phyloP scores from a whole-genome alignment of 37 sponge, comb jelly and placozoan genomes.

The Petrosia ficiformis region DNA sequence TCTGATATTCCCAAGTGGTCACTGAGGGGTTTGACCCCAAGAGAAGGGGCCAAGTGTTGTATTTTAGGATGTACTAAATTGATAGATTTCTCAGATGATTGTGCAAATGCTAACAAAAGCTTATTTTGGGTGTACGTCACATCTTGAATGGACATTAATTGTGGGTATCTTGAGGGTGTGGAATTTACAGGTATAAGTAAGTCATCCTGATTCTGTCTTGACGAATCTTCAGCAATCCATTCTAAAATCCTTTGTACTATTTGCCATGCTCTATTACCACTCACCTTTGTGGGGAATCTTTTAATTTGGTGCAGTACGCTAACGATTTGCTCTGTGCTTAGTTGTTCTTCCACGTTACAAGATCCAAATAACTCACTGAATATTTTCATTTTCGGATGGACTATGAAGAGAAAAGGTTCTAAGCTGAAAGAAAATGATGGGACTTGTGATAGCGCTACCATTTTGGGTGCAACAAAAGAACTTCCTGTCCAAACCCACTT shows the following conservation, averaged over 20 bases:
- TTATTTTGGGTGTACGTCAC: conserved; percentile 50
- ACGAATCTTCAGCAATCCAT: conserved; percentile 45
- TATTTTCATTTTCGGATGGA: conserved; percentile 26
- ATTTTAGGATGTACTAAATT: conserved; percentile 30
- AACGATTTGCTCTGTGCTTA: conserved; percentile 17
- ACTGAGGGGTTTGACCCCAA: conserved; percentile 36
- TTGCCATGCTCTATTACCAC: conserved; percentile 23
- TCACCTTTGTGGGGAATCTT: neutral
- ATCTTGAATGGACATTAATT: conserved; percentile 4
- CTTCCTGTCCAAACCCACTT: conserved; percentile 17
- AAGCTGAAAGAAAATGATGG: conserved; percentile 15
- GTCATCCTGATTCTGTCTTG: neutral
- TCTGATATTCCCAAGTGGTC: conserved; percentile 43
- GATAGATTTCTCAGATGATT: neutral
- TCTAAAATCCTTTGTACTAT: conserved; percentile 42
- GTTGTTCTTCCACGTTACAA: conserved; percentile 2
- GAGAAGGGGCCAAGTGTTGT: conserved; percentile 9
- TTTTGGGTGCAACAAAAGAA: conserved; percentile 23
- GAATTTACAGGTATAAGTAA: conserved; percentile 35
- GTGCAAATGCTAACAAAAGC: conserved; percentile 14
- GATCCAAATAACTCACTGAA: neutral
- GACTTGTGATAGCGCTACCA: conserved; percentile 18
- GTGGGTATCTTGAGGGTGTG: conserved; percentile 15
- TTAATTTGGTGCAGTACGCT: conserved; percentile 22
- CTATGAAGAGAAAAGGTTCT: conserved; percentile 33